Conservation (phyloP, 2,888 invertebrate genomes). For the Achlya flavicornis region DNA sequence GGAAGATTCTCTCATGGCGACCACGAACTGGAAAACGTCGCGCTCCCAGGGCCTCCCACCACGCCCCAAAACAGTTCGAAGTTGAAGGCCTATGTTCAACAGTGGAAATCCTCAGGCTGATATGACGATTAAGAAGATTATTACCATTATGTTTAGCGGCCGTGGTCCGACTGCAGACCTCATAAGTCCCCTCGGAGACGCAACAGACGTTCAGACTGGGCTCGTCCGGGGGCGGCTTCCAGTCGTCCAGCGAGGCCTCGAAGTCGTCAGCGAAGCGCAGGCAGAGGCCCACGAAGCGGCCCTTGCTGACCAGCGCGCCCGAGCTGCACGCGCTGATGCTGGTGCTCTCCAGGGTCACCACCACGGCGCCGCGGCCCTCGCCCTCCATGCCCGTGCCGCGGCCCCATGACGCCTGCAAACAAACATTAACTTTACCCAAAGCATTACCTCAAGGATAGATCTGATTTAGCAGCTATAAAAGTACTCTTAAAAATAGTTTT, state of each 20-base stretch:
- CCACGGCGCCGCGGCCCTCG: conserved; percentile 95
- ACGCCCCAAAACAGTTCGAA: too few species aligned
- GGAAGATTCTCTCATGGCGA: too few species aligned
- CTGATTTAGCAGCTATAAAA: too few species aligned
- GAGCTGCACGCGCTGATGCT: conserved; percentile 96
- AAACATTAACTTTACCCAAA: neutral
- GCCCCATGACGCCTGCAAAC: conserved; percentile 82
- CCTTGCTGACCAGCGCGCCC: conserved; percentile 93
- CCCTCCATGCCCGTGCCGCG: conserved; percentile 84
- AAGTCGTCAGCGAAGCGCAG: conserved; percentile 98
- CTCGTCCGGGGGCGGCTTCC: conserved; percentile 95
- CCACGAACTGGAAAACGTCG: too few species aligned
- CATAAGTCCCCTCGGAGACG: conserved; percentile 99
- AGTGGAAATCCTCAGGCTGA: too few species aligned
- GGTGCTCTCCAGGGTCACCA: conserved; percentile 98
- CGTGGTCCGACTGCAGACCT: conserved; percentile 96
- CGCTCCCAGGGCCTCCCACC: too few species aligned
- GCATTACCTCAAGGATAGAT: too few species aligned
- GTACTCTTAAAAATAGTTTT: too few species aligned
- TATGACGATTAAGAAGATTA: conserved; percentile 6
- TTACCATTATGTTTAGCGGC: conserved; percentile 92
- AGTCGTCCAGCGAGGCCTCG: conserved; percentile 97
- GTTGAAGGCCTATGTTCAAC: too few species aligned
- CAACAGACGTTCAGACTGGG: conserved; percentile 95
- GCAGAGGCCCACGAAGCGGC: conserved; percentile 94